phyloP scores from a whole-genome alignment of 2,888 invertebrate genomes.

The Drosophila melanocephala region DNA sequence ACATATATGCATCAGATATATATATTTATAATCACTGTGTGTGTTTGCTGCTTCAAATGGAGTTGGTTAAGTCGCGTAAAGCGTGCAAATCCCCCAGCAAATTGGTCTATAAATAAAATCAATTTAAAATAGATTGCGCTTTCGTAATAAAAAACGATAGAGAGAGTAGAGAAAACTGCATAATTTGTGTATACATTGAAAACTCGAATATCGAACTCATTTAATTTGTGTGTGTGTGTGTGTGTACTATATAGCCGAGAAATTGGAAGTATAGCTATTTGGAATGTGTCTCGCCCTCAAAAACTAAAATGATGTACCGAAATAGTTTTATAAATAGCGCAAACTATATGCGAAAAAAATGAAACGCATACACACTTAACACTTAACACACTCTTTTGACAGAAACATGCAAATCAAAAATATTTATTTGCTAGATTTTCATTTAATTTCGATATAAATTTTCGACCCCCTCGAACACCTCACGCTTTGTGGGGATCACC shows the following conservation, averaged over 20 bases:
- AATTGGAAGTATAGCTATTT: constrained; percentile 53
- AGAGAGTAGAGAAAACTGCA: constrained; percentile 29
- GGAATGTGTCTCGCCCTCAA: constrained; percentile 35
- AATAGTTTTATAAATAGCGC: constrained; percentile 75
- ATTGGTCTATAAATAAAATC: constrained; percentile 63
- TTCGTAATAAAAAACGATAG: constrained; percentile 63
- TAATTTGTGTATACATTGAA: constrained; percentile 11
- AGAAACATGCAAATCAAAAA: constrained; percentile 37
- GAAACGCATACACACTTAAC: constrained; percentile 37
- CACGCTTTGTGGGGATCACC: constrained; percentile 12
- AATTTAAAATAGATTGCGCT: constrained; percentile 56
- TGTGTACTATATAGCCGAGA: constrained; percentile 41
- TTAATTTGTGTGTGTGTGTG: neutral
- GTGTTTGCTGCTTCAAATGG: constrained; percentile 39
- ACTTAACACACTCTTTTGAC: constrained; percentile 39
- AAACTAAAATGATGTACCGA: constrained; percentile 33
- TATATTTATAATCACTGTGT: constrained; percentile 18
- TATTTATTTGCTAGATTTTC: constrained; percentile 23
- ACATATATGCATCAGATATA: constrained; percentile 7
- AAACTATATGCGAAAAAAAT: constrained; percentile 60
- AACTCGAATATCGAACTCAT: constrained; percentile 33
- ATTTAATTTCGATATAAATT: constrained; percentile 19
- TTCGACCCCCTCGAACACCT: constrained; percentile 14
- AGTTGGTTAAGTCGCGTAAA: constrained; percentile 43
- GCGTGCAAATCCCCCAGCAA: constrained; percentile 40